phyloP scores from a whole-genome alignment of 1,140 invertebrate species.

The Centruroides vittatus region DNA sequence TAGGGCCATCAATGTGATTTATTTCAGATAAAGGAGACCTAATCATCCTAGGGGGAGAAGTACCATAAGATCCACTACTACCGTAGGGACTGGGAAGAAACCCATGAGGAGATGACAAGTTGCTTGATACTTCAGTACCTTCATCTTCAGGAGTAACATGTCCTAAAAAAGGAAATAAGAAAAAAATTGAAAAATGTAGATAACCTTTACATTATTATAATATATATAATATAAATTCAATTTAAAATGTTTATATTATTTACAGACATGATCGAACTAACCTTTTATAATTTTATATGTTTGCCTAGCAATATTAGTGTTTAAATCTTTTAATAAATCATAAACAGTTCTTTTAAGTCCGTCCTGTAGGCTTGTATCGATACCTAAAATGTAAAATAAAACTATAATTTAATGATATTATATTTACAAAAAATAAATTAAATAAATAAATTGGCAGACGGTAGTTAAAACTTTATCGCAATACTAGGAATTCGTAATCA shows the following conservation, averaged over 20 bases:
- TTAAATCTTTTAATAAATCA: constrained; percentile 71
- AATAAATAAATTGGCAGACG: no score
- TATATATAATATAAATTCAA: no score
- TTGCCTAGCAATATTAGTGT: constrained; percentile 69
- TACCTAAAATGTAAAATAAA: constrained; percentile 39
- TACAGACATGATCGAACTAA: constrained; percentile 33
- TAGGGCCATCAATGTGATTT: not conserved
- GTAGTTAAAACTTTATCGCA: no score
- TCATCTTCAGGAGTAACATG: not conserved
- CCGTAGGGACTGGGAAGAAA: not conserved
- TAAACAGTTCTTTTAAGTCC: constrained; percentile 65
- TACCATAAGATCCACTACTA: not conserved
- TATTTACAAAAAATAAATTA: no score
- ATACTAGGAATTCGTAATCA: no score
- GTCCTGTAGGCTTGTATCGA: constrained; percentile 64
- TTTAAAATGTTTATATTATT: no score
- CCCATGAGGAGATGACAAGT: constrained; percentile 11
- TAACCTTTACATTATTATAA: no score
- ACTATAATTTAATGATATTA: not conserved
- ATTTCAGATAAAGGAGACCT: not conserved
- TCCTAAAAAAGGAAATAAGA: not conserved
- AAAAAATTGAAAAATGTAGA: no score
- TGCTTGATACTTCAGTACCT: not conserved
- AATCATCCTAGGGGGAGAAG: not conserved
- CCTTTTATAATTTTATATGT: constrained; percentile 71